phyloP scores from a whole-genome alignment of 2,888 invertebrate species.

The Drosophila nigricruria region DNA sequence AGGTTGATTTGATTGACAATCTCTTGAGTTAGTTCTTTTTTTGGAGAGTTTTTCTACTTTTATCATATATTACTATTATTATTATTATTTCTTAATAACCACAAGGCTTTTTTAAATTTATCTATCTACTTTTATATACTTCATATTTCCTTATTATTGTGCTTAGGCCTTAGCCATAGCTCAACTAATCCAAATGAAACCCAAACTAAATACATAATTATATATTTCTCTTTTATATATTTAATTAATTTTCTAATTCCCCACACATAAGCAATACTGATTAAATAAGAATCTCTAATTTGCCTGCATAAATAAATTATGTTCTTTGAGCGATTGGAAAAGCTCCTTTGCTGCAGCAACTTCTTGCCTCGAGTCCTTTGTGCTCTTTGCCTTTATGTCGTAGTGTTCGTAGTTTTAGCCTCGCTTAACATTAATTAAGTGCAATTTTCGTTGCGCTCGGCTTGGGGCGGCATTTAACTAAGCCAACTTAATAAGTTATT shows the following conservation, averaged over 20 bases:
- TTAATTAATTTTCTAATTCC: constrained; percentile 1
- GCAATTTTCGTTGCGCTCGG: constrained; percentile 37
- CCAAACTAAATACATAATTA: neutral
- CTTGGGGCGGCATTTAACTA: constrained; percentile 33
- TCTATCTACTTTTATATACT: no score
- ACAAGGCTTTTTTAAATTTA: no score
- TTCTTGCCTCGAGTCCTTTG: constrained; percentile 16
- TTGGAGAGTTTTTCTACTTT: no score
- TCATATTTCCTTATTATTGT: no score
- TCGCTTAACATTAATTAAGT: constrained; percentile 39
- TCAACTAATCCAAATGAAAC: neutral
- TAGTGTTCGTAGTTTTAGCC: constrained; percentile 20
- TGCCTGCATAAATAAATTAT: constrained; percentile 2
- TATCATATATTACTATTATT: no score
- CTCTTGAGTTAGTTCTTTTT: no score
- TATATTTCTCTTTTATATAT: neutral
- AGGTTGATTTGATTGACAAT: no score
- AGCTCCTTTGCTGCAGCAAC: constrained; percentile 3
- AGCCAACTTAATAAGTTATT: constrained; percentile 50
- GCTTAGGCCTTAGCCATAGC: no score
- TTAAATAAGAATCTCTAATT: constrained; percentile 4
- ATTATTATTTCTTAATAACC: no score
- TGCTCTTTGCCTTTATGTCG: neutral
- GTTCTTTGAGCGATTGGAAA: neutral
- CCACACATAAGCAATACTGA: neutral